Conservation (phyloP, 2,888 invertebrate genomes). For the Hirtodrosophila duncani region DNA sequence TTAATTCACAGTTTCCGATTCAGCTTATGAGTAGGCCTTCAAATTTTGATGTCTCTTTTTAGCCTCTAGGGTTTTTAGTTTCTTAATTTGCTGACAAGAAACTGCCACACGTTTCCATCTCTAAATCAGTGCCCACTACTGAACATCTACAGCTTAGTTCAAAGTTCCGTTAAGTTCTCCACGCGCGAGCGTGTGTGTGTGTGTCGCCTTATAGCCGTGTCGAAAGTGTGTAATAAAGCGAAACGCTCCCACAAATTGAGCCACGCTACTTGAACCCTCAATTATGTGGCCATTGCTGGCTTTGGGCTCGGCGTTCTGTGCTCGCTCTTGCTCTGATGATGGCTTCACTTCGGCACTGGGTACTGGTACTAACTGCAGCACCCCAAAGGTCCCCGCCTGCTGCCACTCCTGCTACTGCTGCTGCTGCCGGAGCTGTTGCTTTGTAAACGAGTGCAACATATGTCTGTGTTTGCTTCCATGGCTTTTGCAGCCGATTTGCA, state of each 20-base stretch:
- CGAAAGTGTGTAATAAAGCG: conserved; percentile 73
- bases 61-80: too few relatives aligned
- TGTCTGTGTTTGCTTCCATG: conserved; percentile 64
- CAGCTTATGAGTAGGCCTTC: too few relatives aligned
- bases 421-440: conserved; percentile 26
- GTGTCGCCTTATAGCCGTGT: conserved; percentile 58
- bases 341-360: too few relatives aligned
- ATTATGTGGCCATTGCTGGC: conserved; percentile 70
- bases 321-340: too few relatives aligned
- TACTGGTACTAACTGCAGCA: too few relatives aligned
- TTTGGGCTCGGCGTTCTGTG: not conserved
- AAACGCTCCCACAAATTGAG: conserved; percentile 70
- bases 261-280: conserved; percentile 71
- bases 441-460: conserved; percentile 66
- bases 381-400: not conserved
- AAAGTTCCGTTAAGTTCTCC: conserved; percentile 2
- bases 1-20: too few relatives aligned
- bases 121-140: too few relatives aligned
- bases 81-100: too few relatives aligned
- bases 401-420: not conserved
- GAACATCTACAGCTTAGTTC: not conserved
- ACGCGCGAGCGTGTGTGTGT: conserved; percentile 6
- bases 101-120: too few relatives aligned
- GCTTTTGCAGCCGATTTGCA: conserved; percentile 71
- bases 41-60: too few relatives aligned